These are phyloP conservation scores for Cepphus grylle DNA, from an alignment of 2,113 vertebrate genomes.

Conservation along the genomic window DNA sequence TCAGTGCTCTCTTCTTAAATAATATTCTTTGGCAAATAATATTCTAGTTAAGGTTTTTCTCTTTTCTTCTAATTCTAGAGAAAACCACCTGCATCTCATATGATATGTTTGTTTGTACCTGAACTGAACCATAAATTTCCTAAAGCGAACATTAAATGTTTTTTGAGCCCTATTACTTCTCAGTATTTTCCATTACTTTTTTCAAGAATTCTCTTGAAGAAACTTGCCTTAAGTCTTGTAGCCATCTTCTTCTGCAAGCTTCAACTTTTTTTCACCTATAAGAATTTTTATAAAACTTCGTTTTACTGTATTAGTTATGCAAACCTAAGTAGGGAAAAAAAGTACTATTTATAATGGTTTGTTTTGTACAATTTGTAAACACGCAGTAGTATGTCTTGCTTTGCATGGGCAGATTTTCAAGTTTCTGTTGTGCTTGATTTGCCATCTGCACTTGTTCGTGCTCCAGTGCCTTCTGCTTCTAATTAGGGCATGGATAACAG, in stretches of 20 bases:
- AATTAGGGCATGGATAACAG: conserved; percentile 1
- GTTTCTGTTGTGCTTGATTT: conserved; percentile 22
- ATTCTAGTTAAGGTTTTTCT: background rate
- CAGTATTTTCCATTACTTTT: background rate
- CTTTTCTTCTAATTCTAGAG: background rate
- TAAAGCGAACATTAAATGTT: background rate
- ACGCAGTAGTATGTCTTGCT: background rate
- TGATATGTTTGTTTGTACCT: background rate
- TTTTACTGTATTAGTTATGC: background rate
- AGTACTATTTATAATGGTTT: background rate
- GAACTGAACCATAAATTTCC: background rate
- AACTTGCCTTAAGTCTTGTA: background rate
- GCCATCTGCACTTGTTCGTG: conserved; percentile 5
- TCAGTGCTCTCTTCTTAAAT: background rate
- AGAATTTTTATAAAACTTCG: background rate
- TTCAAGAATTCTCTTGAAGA: background rate
- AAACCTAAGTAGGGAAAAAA: background rate
- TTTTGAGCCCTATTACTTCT: background rate
- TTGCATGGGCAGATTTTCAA: background rate
- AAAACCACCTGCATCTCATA: background rate
- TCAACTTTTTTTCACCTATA: background rate
- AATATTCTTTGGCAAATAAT: background rate
- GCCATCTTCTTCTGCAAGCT: background rate
- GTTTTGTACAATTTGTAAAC: background rate
- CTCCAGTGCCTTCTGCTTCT: background rate